These are phyloP conservation scores for Zaprionus vittiger DNA, from an alignment of 1,140 invertebrate species.

Conservation along the genomic window DNA sequence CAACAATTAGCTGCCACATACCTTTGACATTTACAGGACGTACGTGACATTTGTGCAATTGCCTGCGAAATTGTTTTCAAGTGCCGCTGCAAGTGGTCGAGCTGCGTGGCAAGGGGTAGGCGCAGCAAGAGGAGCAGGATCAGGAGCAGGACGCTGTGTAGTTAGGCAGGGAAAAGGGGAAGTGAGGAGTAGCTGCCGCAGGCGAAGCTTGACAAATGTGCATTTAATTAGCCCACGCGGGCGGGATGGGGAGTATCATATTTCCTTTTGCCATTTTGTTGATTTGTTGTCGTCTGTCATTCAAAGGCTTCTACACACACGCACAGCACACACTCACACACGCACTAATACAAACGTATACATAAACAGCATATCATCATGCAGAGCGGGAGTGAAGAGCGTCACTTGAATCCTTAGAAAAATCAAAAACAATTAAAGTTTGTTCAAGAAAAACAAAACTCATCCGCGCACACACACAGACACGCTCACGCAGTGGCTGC, in stretches of 20 bases:
- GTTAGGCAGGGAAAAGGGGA: not conserved
- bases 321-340: not conserved
- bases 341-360: not conserved
- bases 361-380: constrained; percentile 9
- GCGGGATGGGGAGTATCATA: constrained; percentile 9
- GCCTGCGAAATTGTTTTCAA: constrained; percentile 53
- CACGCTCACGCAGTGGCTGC: not conserved
- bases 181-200: constrained; percentile 8
- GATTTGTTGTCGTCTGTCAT: constrained; percentile 60
- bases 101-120: too few relatives aligned
- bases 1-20: constrained; percentile 64
- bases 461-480: constrained; percentile 52
- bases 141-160: not conserved
- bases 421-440: constrained; percentile 83
- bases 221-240: constrained; percentile 71
- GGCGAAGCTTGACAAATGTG: constrained; percentile 72
- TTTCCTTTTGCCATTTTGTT: constrained; percentile 34
- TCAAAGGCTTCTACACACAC: constrained; percentile 67
- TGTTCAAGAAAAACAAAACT: constrained; percentile 82
- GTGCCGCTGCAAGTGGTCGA: constrained; percentile 27
- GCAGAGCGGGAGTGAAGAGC: constrained; percentile 47
- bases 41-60: constrained; percentile 78
- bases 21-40: constrained; percentile 41
- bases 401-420: constrained; percentile 78
- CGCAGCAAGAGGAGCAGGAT: not conserved